Conservation (phyloP, 2,113 vertebrate genomes). For the Mesocricetus auratus region DNA sequence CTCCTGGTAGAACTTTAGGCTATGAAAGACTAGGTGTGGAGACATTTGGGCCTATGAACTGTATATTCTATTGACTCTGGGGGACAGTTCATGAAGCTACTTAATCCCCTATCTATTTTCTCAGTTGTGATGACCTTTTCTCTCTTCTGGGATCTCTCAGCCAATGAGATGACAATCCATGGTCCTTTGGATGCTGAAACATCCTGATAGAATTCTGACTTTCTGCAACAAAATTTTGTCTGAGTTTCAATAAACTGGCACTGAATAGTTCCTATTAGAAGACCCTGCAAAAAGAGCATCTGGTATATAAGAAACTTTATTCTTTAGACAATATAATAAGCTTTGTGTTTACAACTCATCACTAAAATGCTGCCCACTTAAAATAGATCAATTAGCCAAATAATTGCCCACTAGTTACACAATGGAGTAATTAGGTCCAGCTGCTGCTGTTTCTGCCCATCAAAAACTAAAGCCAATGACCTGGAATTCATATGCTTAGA, state of each 20-base stretch:
- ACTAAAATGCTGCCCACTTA: constrained; percentile 66
- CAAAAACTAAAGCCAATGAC: constrained; percentile 46
- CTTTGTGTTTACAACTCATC: constrained; percentile 54
- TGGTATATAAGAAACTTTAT: neutral
- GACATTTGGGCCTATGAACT: neutral
- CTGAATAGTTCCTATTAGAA: neutral
- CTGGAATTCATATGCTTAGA: constrained; percentile 67
- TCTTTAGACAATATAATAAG: constrained; percentile 34
- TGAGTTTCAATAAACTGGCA: neutral
- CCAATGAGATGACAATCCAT: neutral
- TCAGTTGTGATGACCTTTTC: neutral
- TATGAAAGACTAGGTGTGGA: neutral
- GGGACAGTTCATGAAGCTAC: neutral
- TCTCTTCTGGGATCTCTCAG: neutral
- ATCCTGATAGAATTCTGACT: no score
- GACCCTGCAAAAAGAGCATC: constrained; percentile 1
- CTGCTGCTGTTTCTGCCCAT: constrained; percentile 46
- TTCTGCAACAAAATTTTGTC: neutral
- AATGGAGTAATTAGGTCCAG: constrained; percentile 53
- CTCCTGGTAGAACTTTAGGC: neutral
- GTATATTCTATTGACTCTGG: neutral
- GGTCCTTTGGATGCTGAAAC: neutral
- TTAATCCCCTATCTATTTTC: neutral
- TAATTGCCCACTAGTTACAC: constrained; percentile 8
- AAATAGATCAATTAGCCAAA: constrained; percentile 48